Conservation (phyloP, 1,140 invertebrate genomes). For the Drosophila chauvacae region DNA sequence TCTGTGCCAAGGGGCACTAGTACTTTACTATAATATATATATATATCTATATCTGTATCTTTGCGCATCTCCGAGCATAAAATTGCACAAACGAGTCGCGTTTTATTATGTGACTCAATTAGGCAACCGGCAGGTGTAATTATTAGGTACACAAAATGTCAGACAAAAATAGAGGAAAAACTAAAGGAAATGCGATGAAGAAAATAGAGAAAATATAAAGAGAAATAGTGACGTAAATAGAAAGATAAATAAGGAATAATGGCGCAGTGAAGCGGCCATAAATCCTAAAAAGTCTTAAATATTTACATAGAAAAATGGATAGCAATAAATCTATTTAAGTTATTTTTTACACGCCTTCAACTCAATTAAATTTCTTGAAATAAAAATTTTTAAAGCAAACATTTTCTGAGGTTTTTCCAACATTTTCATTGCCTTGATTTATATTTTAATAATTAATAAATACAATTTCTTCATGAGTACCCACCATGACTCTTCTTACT, state of each 20-base stretch:
- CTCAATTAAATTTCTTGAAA: neutral
- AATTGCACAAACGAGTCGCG: constrained; percentile 46
- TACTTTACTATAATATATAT: neutral
- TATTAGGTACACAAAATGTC: constrained; percentile 25
- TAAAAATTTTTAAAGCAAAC: neutral
- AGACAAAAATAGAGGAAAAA: neutral
- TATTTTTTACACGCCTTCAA: neutral
- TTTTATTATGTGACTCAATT: constrained; percentile 68
- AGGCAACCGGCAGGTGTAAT: constrained; percentile 38
- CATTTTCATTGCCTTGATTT: neutral
- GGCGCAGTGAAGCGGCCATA: neutral
- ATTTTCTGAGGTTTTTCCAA: neutral
- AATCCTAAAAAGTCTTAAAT: neutral
- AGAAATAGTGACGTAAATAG: constrained; percentile 1
- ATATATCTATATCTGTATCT: constrained; percentile 12
- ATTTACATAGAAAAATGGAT: constrained; percentile 1
- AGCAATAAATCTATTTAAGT: too few relatives aligned
- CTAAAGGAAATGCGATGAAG: neutral
- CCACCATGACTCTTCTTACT: neutral
- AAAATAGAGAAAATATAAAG: neutral
- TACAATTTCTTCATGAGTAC: neutral
- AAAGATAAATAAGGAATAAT: constrained; percentile 1
- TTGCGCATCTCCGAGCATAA: constrained; percentile 52
- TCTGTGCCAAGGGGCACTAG: neutral
- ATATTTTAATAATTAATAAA: neutral